Percentiles rank a stretch among this genome's conserved stretches.
Evolutionary conservation across 2,888 invertebrate genomes (phyloP).

Genomic region (Tyria jacobaeae): DNA sequence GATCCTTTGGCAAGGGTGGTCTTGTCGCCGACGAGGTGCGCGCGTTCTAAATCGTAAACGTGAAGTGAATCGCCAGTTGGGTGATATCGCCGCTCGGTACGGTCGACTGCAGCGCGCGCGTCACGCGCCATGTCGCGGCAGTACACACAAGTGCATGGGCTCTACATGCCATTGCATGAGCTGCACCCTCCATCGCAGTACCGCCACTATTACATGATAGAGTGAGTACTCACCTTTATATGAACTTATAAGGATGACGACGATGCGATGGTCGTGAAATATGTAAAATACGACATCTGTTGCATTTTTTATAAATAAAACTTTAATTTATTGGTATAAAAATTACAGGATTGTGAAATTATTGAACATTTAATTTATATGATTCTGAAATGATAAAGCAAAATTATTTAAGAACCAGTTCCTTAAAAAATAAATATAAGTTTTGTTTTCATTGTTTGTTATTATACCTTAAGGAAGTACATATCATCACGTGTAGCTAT

Average conservation of each 20-base stretch:
- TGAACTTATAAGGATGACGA: not conserved
- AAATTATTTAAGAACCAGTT: not conserved
- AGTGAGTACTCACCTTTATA: conserved; percentile 59
- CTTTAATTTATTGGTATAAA: too few species aligned
- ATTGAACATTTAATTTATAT: too few species aligned
- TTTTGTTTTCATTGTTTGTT: too few species aligned
- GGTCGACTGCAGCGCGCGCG: conserved; percentile 38
- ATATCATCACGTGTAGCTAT: too few species aligned
- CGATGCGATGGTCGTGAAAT: not conserved
- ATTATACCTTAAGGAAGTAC: too few species aligned
- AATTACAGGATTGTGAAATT: too few species aligned
- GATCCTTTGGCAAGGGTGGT: conserved; percentile 6
- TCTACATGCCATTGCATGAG: conserved; percentile 64
- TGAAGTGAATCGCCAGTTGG: conserved; percentile 36
- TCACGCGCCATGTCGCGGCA: conserved; percentile 63
- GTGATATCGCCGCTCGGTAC: conserved; percentile 37
- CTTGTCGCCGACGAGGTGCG: not conserved
- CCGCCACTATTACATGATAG: conserved; percentile 56
- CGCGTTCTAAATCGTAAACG: conserved; percentile 6
- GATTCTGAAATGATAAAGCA: too few species aligned
- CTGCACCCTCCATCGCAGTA: conserved; percentile 58
- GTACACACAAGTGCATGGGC: conserved; percentile 63
- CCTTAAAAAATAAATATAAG: too few species aligned
- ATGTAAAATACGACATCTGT: too few species aligned
- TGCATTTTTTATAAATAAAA: too few species aligned